Evolutionary conservation across 2,797 vertebrate species (phyloP).

Genomic region (Masticophis lateralis): DNA sequence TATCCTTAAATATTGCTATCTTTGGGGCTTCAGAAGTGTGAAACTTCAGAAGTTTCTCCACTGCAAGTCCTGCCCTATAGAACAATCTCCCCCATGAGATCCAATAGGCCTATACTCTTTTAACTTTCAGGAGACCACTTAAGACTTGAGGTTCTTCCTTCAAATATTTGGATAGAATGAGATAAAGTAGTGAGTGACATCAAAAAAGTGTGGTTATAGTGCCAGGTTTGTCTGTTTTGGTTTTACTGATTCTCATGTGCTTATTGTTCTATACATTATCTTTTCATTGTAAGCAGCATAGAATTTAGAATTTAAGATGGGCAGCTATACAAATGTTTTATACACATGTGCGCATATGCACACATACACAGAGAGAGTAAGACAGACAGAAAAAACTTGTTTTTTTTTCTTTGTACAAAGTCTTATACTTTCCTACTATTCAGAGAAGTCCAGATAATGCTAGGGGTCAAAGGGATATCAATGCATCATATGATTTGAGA

Average conservation of each 20-base stretch:
- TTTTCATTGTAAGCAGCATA: not conserved
- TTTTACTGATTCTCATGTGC: not conserved
- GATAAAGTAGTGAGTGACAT: not conserved
- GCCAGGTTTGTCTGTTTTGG: not conserved
- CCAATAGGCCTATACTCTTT: not conserved
- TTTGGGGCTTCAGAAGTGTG: not conserved
- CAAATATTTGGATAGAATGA: not conserved
- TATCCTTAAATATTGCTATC: not conserved
- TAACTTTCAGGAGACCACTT: not conserved
- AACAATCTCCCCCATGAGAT: not conserved
- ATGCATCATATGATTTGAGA: not conserved
- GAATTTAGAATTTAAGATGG: not conserved
- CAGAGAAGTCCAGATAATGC: not conserved
- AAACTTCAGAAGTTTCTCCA: not conserved
- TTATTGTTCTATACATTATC: not conserved
- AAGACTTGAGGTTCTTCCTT: not conserved
- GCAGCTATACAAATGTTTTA: not conserved
- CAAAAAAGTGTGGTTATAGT: not conserved
- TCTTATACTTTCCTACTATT: not conserved
- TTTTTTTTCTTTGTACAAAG: not conserved
- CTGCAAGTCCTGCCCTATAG: not conserved
- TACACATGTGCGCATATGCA: not conserved
- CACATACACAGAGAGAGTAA: not conserved
- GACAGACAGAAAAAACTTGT: not conserved
- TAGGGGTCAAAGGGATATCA: not conserved